Conservation (phyloP, 2,113 vertebrate species). For the Alligator sinensis region DNA sequence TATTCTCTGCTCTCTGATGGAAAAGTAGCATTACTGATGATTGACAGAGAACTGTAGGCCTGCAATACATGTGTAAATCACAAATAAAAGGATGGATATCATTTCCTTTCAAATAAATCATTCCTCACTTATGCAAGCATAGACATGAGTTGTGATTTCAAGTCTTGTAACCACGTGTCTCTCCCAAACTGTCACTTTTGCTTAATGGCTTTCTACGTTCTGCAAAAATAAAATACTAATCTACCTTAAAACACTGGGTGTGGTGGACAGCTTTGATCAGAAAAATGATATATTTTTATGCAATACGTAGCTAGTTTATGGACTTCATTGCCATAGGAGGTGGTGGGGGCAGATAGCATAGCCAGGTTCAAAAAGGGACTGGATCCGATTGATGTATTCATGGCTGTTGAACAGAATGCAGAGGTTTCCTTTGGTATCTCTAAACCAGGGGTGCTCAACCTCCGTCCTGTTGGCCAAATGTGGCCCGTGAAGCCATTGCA, state of each 20-base stretch:
- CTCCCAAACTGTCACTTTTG: not conserved
- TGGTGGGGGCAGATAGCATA: too few species aligned
- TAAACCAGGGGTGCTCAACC: too few species aligned
- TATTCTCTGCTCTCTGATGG: slow-evolving; percentile 18
- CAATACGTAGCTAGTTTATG: too few species aligned
- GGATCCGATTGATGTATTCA: too few species aligned
- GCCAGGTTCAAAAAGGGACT: too few species aligned
- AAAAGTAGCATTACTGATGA: slow-evolving; percentile 1
- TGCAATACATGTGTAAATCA: not conserved
- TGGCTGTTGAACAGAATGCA: too few species aligned
- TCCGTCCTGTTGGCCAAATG: too few species aligned
- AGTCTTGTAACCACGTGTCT: not conserved
- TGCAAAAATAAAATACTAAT: slow-evolving; percentile 24
- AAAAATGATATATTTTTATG: not conserved
- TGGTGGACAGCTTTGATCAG: not conserved
- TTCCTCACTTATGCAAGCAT: not conserved
- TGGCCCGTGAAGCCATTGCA: too few species aligned
- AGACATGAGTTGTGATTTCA: not conserved
- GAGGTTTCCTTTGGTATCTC: too few species aligned
- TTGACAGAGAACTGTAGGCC: not conserved
- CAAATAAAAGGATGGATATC: not conserved
- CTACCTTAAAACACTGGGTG: not conserved
- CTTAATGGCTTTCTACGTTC: not conserved
- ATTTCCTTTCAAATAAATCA: not conserved
- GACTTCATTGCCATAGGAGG: too few species aligned